Evolutionary conservation across 2,888 invertebrate species (phyloP).

Genomic region (Heliconius ismenius): DNA sequence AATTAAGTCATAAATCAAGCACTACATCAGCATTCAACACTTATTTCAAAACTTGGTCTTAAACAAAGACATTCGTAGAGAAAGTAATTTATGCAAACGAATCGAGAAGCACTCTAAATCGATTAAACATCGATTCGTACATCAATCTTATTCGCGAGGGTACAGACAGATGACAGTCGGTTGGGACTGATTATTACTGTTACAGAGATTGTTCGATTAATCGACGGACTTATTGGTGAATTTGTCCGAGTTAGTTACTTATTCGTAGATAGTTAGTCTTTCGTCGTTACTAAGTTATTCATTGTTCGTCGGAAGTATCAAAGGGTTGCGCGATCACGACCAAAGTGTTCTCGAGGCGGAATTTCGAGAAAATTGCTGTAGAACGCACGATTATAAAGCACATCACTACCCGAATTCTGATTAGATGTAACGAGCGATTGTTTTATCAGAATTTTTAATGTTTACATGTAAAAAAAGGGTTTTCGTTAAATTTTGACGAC

Average conservation of each 20-base stretch:
- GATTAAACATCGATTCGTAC: conserved; percentile 41
- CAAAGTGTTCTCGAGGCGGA: conserved; percentile 63
- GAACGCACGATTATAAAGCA: conserved; percentile 71
- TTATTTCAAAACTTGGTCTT: neutral
- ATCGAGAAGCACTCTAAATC: conserved; percentile 34
- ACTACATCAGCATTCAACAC: neutral
- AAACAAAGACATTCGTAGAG: neutral
- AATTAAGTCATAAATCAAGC: neutral
- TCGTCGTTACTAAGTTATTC: conserved; percentile 64
- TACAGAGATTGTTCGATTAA: conserved; percentile 53
- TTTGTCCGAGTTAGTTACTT: conserved; percentile 48
- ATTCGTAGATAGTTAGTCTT: conserved; percentile 44
- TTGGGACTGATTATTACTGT: conserved; percentile 56
- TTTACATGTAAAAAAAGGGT: neutral
- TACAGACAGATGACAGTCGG: conserved; percentile 45
- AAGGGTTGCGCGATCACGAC: conserved; percentile 72
- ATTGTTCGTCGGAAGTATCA: conserved; percentile 73
- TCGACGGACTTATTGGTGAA: conserved; percentile 54
- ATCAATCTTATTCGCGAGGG: conserved; percentile 44
- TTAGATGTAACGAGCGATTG: conserved; percentile 47
- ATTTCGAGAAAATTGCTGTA: conserved; percentile 71
- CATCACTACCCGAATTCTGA: conserved; percentile 50
- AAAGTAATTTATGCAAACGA: conserved; percentile 7
- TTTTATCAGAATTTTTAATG: conserved; percentile 36
- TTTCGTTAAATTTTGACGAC: neutral